Conservation (phyloP, 2,888 invertebrate species). For the Cheilosia vulpina region DNA sequence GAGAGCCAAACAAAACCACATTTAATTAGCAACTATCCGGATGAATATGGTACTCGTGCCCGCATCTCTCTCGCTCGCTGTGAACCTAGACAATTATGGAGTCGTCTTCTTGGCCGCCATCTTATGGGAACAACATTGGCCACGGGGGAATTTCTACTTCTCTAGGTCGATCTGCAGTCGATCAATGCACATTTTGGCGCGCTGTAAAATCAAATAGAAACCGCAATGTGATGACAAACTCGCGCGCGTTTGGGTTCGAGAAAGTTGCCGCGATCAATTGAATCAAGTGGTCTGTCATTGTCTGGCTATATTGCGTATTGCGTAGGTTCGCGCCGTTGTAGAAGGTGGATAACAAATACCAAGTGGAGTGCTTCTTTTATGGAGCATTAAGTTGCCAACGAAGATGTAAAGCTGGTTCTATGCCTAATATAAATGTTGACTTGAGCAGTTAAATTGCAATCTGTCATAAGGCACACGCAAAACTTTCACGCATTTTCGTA, state of each 20-base stretch:
- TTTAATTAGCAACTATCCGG: conserved; percentile 39
- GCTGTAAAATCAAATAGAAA: conserved; percentile 11
- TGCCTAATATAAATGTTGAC: too few relatives aligned
- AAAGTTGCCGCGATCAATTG: conserved; percentile 42
- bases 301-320: background rate
- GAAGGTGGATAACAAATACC: background rate
- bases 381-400: background rate
- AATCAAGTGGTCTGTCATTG: background rate
- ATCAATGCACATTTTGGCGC: conserved; percentile 37
- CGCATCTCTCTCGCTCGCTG: background rate
- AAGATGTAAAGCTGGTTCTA: background rate
- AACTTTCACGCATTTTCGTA: conserved; percentile 9
- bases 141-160: conserved; percentile 49
- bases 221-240: background rate
- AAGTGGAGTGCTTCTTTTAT: background rate
- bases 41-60: background rate
- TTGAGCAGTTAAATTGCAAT: background rate
- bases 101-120: conserved; percentile 1
- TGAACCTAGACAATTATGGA: conserved; percentile 33
- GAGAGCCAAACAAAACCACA: conserved; percentile 32
- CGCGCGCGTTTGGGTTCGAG: conserved; percentile 21
- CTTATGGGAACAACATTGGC: conserved; percentile 27
- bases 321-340: background rate
- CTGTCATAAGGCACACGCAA: background rate
- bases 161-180: conserved; percentile 8